Conservation (phyloP, 1,140 invertebrate genomes). For the Magallana gigas region DNA sequence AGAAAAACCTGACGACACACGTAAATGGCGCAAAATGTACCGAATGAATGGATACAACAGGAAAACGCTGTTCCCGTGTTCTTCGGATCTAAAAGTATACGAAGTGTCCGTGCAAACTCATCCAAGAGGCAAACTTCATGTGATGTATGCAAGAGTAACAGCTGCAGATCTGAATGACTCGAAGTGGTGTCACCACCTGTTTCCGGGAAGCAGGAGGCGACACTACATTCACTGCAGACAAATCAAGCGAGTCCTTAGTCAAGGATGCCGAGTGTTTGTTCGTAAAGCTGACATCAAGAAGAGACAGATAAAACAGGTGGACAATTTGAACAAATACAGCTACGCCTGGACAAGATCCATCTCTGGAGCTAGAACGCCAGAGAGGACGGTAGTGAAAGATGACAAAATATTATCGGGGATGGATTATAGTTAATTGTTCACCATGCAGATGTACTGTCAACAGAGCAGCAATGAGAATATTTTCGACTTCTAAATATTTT, state of each 20-base stretch:
- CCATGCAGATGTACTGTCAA: no score
- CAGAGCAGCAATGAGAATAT: no score
- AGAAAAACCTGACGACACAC: not conserved
- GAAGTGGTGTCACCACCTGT: constrained; percentile 25
- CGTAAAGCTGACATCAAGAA: constrained; percentile 25
- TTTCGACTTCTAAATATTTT: no score
- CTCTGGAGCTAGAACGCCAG: not conserved
- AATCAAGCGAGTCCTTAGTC: constrained; percentile 24
- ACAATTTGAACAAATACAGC: constrained; percentile 40
- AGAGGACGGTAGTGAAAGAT: not conserved
- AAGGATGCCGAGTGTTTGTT: constrained; percentile 47
- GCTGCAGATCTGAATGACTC: not conserved
- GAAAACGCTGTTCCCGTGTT: not conserved
- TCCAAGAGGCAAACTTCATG: constrained; percentile 36
- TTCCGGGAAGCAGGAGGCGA: constrained; percentile 10
- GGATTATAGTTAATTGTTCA: not conserved
- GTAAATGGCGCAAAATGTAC: not conserved
- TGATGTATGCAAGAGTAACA: constrained; percentile 40
- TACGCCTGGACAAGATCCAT: constrained; percentile 38
- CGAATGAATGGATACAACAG: not conserved
- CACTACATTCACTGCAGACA: constrained; percentile 22
- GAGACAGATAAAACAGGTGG: constrained; percentile 21
- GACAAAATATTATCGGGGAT: not conserved
- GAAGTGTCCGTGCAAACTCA: constrained; percentile 55
- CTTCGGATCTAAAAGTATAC: constrained; percentile 16